Percentiles rank a stretch among this genome's conserved stretches.
Evolutionary conservation across 2,888 invertebrate species (phyloP).

Genomic region (Agriopis aurantiaria): DNA sequence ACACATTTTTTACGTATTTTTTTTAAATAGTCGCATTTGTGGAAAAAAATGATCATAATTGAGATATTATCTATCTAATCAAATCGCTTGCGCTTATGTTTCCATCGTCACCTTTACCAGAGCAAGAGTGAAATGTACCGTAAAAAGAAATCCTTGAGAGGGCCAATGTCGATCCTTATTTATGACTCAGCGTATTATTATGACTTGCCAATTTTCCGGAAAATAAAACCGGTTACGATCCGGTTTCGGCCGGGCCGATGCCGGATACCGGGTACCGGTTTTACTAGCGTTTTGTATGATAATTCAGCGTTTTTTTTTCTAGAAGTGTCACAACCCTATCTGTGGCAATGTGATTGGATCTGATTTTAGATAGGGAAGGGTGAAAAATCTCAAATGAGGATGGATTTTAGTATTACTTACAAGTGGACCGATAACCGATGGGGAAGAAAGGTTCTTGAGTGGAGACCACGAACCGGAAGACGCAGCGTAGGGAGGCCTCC

Average conservation of each 20-base stretch:
- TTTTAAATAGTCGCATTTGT: too few species aligned
- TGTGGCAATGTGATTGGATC: constrained; percentile 51
- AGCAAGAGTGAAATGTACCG: constrained; percentile 80
- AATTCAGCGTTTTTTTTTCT: constrained; percentile 55
- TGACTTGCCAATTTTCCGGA: constrained; percentile 84
- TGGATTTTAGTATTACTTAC: neutral
- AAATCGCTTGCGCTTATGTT: constrained; percentile 32
- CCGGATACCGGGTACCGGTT: constrained; percentile 67
- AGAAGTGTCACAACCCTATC: constrained; percentile 44
- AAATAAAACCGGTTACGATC: constrained; percentile 77
- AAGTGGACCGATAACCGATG: too few species aligned
- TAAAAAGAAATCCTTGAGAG: constrained; percentile 81
- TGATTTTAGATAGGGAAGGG: constrained; percentile 41
- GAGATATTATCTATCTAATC: neutral
- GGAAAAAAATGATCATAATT: neutral
- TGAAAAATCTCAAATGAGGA: constrained; percentile 6
- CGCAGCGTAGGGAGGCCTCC: too few species aligned
- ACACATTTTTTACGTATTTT: too few species aligned
- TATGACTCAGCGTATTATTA: constrained; percentile 84
- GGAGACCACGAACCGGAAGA: too few species aligned
- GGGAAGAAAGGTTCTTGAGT: too few species aligned
- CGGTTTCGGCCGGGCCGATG: constrained; percentile 66
- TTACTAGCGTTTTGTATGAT: constrained; percentile 72
- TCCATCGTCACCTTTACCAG: constrained; percentile 40
- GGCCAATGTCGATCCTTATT: constrained; percentile 83